These are phyloP conservation scores for Magallana gigas DNA, from an alignment of 1,140 invertebrate genomes.

Conservation along the genomic window DNA sequence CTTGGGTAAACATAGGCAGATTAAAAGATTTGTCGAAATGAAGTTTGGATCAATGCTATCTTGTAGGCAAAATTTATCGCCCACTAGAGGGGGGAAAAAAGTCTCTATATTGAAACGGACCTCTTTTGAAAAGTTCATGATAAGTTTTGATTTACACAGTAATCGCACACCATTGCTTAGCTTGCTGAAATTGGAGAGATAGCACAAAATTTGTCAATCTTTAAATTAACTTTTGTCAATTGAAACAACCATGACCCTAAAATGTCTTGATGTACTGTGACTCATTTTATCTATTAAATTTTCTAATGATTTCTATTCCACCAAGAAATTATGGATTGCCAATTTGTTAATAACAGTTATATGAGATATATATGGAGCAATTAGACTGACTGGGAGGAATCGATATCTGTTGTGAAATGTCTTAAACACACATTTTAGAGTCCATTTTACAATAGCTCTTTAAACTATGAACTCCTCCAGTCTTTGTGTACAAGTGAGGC, in stretches of 20 bases:
- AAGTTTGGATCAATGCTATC: conserved; percentile 23
- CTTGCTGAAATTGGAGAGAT: too few species aligned
- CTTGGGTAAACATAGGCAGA: not conserved
- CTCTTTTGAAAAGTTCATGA: not conserved
- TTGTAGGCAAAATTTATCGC: not conserved
- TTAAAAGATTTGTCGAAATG: conserved; percentile 12
- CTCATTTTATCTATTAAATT: too few species aligned
- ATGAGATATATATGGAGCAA: too few species aligned
- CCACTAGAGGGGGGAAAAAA: not conserved
- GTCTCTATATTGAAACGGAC: not conserved
- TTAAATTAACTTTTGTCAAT: too few species aligned
- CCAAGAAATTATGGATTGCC: too few species aligned
- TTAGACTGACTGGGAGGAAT: not conserved
- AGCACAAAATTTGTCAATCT: too few species aligned
- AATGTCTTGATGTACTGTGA: too few species aligned
- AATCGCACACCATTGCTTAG: too few species aligned
- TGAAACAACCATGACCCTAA: too few species aligned
- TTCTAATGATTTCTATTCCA: too few species aligned
- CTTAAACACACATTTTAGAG: not conserved
- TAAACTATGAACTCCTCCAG: conserved; percentile 1
- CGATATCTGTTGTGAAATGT: not conserved
- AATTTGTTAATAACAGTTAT: too few species aligned
- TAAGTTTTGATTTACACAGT: too few species aligned
- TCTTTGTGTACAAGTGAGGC: not conserved
- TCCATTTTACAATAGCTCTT: not conserved